Conservation (phyloP, 2,113 vertebrate genomes). For the Tapirus terrestris region DNA sequence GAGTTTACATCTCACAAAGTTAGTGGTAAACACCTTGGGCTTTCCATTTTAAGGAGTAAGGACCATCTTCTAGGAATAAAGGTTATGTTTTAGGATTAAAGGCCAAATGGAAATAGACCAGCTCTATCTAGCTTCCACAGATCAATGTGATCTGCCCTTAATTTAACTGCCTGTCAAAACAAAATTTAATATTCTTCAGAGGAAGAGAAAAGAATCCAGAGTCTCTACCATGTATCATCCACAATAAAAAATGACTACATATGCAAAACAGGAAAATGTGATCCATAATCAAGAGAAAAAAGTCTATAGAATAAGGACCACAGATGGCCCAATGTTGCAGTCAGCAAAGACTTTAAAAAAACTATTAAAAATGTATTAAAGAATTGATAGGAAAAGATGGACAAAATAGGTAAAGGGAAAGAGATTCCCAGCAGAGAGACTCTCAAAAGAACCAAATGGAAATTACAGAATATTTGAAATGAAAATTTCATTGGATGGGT, state of each 20-base stretch:
- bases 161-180: neutral
- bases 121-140: neutral
- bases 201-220: neutral
- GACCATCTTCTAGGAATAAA: neutral
- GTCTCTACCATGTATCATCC: neutral
- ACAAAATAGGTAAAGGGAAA: neutral
- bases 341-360: neutral
- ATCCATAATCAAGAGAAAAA: neutral
- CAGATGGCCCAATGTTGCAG: neutral
- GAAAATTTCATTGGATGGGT: neutral
- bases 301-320: neutral
- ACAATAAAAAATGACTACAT: constrained; percentile 7
- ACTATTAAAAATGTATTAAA: neutral
- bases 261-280: neutral
- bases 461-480: neutral
- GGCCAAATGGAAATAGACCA: neutral
- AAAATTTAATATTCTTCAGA: neutral
- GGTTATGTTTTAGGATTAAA: neutral
- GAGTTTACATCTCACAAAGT: neutral
- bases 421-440: neutral
- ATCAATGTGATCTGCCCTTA: neutral
- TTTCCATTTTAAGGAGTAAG: neutral
- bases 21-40: neutral
- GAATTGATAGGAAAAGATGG: neutral
- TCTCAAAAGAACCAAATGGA: constrained; percentile 12